Evolutionary conservation across 92 coral and sea anemone genomes (phyloP).

Genomic region (Ricordea florida): DNA sequence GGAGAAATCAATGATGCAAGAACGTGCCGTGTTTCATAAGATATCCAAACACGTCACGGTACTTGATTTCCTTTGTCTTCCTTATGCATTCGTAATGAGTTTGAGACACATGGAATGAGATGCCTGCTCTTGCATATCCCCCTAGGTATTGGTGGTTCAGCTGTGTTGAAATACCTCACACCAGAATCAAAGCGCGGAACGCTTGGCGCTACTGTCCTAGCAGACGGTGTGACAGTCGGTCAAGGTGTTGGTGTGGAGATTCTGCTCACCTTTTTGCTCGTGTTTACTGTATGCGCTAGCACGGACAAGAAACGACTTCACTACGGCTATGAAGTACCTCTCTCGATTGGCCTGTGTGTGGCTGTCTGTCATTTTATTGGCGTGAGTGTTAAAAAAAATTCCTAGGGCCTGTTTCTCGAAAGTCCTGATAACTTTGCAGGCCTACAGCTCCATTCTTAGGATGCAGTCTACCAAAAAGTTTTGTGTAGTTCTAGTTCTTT

Average conservation of each 20-base stretch:
- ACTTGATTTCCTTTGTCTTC: too few species aligned
- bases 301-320: conserved; percentile 81
- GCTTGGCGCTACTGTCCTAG: conserved; percentile 81
- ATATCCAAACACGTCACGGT: too few species aligned
- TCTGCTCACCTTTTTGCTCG: conserved; percentile 84
- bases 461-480: background rate
- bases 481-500: too few species aligned
- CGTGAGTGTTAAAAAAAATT: conserved; percentile 49
- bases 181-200: conserved; percentile 78
- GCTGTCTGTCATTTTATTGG: conserved; percentile 87
- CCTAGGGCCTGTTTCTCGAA: background rate
- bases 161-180: conserved; percentile 85
- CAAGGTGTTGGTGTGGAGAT: conserved; percentile 94
- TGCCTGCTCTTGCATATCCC: background rate
- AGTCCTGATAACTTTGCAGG: too few species aligned
- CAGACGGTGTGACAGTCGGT: conserved; percentile 73
- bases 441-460: background rate
- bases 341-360: conserved; percentile 93
- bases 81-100: too few species aligned
- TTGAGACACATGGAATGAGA: too few species aligned
- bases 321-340: conserved; percentile 91
- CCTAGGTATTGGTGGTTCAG: conserved; percentile 92
- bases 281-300: conserved; percentile 85
- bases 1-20: too few species aligned
- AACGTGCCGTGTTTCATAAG: too few species aligned